Conservation (phyloP, 1,140 invertebrate genomes). For the Eubasilissa regina region DNA sequence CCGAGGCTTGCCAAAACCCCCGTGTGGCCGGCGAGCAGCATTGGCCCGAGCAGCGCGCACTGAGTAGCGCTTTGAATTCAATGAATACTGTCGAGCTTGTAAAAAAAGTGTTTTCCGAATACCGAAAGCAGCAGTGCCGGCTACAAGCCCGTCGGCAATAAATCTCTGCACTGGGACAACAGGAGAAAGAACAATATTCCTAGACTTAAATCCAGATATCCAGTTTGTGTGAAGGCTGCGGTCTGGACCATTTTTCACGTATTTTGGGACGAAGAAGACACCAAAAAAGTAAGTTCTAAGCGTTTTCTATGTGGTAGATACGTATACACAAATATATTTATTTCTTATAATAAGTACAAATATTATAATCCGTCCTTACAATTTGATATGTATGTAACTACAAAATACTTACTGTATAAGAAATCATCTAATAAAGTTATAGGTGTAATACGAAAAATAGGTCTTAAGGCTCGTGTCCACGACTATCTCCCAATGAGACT, state of each 20-base stretch:
- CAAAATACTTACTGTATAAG: too few relatives aligned
- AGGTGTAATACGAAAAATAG: too few relatives aligned
- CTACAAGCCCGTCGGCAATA: not conserved
- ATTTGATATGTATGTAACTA: too few relatives aligned
- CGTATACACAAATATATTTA: too few relatives aligned
- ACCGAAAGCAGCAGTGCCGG: not conserved
- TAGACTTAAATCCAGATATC: not conserved
- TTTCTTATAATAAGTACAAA: too few relatives aligned
- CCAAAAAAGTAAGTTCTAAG: not conserved
- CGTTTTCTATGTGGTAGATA: not conserved
- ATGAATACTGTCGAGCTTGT: not conserved
- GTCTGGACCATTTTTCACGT: not conserved
- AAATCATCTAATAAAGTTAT: too few relatives aligned
- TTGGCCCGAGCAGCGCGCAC: too few relatives aligned
- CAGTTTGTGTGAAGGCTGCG: too few relatives aligned
- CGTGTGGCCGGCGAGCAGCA: not conserved
- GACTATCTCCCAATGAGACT: too few relatives aligned
- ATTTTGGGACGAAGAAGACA: not conserved
- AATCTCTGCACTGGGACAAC: constrained; percentile 10
- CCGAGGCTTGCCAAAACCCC: constrained; percentile 13
- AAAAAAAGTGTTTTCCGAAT: constrained; percentile 3
- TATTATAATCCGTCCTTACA: too few relatives aligned
- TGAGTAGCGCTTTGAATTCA: not conserved
- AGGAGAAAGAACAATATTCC: not conserved
- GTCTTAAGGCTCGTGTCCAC: too few relatives aligned